These are phyloP conservation scores for Pollenia griseotomentosa DNA, from an alignment of 2,888 invertebrate species.

Conservation along the genomic window DNA sequence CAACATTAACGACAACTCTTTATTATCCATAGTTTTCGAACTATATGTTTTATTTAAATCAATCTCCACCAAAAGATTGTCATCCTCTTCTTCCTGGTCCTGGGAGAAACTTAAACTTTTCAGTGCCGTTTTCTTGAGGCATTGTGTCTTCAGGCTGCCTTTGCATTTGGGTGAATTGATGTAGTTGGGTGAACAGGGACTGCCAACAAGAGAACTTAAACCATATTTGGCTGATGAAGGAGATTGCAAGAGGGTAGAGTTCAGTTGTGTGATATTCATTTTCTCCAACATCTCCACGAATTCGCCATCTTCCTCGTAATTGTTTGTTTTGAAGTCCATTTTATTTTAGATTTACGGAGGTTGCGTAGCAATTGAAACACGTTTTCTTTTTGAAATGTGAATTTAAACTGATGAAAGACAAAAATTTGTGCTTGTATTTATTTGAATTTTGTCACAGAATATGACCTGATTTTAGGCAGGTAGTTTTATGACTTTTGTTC, in stretches of 20 bases:
- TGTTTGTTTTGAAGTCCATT: constrained; percentile 20
- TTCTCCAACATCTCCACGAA: constrained; percentile 29
- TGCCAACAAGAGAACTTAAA: background rate
- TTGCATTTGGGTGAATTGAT: background rate
- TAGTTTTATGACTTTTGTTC: too few relatives aligned
- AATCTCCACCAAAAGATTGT: background rate
- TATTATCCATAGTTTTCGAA: constrained; percentile 28
- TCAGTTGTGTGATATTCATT: background rate
- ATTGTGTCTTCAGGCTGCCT: background rate
- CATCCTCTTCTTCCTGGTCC: background rate
- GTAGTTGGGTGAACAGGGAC: background rate
- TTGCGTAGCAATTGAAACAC: too few relatives aligned
- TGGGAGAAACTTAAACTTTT: background rate
- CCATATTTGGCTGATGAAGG: background rate
- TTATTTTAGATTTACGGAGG: too few relatives aligned
- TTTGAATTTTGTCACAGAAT: too few relatives aligned
- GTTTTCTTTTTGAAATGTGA: too few relatives aligned
- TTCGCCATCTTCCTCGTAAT: background rate
- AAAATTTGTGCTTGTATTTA: too few relatives aligned
- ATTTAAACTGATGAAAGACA: too few relatives aligned
- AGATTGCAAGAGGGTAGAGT: background rate
- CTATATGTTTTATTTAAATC: constrained; percentile 42
- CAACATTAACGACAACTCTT: constrained; percentile 11
- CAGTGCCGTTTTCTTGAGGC: background rate
- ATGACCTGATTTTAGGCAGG: too few relatives aligned